These are phyloP conservation scores for Camponotus pennsylvanicus DNA, from an alignment of 1,140 invertebrate species.

Conservation along the genomic window DNA sequence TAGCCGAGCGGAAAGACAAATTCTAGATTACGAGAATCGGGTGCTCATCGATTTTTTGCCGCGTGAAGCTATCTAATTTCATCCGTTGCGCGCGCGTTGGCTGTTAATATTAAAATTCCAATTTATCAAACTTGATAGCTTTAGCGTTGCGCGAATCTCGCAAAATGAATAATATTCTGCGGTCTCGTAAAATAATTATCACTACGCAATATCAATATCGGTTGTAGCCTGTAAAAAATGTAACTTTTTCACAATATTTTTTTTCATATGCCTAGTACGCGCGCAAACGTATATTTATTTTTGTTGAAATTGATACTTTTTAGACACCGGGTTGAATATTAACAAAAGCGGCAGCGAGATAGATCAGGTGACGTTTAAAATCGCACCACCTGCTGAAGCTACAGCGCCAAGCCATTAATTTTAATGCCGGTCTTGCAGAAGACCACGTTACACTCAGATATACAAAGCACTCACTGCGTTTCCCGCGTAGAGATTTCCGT, in stretches of 20 bases:
- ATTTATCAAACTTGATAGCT: slow-evolving; percentile 36
- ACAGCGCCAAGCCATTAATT: slow-evolving; percentile 70
- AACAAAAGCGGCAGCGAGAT: slow-evolving; percentile 38
- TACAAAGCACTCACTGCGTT: slow-evolving; percentile 69
- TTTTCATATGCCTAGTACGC: neutral
- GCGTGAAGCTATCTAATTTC: slow-evolving; percentile 32
- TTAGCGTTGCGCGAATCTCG: neutral
- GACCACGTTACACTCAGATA: slow-evolving; percentile 64
- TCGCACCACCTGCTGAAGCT: slow-evolving; percentile 61
- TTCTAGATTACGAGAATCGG: slow-evolving; percentile 41
- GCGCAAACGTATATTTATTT: slow-evolving; percentile 19
- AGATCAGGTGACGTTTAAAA: slow-evolving; percentile 65
- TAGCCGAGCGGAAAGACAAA: slow-evolving; percentile 46
- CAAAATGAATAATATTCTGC: neutral
- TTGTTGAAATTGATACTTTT: slow-evolving; percentile 24
- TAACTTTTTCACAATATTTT: neutral
- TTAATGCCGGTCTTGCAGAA: slow-evolving; percentile 71
- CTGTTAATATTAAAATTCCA: slow-evolving; percentile 35
- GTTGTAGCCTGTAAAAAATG: neutral
- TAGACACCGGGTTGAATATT: slow-evolving; percentile 24
- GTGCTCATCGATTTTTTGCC: slow-evolving; percentile 37
- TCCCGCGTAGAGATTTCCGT: slow-evolving; percentile 70
- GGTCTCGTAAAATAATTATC: slow-evolving; percentile 25
- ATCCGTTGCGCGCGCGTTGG: neutral
- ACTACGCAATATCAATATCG: neutral